Base-by-base conservation (phyloP, 2,888 invertebrate genomes). In the Dryadula phaetusa region DNA sequence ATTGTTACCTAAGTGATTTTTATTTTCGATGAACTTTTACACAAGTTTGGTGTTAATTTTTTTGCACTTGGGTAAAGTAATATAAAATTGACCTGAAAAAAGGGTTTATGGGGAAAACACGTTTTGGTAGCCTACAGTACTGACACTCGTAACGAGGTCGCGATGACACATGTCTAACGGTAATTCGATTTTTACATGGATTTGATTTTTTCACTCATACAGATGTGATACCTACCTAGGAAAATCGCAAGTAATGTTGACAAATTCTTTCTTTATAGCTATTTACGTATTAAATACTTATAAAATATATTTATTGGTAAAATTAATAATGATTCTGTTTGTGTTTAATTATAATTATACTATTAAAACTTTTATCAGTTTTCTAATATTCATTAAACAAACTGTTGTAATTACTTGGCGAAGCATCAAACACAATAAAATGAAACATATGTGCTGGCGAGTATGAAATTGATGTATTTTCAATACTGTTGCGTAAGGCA, bases 111-210 rank as follows among this genome's bases (percentile, higher is more conserved):
- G 75, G 77, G 76, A 82, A 83, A 83, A 89, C 89, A 88, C 84
- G 88, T 90, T 90, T 90, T 85, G 81, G 79, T 78, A 78, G 81
- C 80, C 78, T 80, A 73, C 74, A 66, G 78, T 74, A 76, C 77
- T 77, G 75, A 67, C 75, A 72, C 76, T 73, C 75, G 83, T 81
- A 90, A 84, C 80, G 90, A 90, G 92, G 90, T 81, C 91, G 78
- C 86, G 87, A 87, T 90, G 90, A 89, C 89, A 90, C 90, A 92
- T 84, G 85, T 88, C 90, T 92, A 92, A 90, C 92, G 90, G 92
- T 90, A 86, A 87, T 81, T 80, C 81, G 79, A 85, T 85, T 88
- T 88, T 87, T 85, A 86, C 82, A 81, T 77, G 74, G 78, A 52
- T 73, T 69, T 72, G 75, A 74, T 77, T n/a, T n/a, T n/a, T n/a